Base-by-base conservation (phyloP, 2,113 vertebrate genomes). In the Varanus komodoensis region DNA sequence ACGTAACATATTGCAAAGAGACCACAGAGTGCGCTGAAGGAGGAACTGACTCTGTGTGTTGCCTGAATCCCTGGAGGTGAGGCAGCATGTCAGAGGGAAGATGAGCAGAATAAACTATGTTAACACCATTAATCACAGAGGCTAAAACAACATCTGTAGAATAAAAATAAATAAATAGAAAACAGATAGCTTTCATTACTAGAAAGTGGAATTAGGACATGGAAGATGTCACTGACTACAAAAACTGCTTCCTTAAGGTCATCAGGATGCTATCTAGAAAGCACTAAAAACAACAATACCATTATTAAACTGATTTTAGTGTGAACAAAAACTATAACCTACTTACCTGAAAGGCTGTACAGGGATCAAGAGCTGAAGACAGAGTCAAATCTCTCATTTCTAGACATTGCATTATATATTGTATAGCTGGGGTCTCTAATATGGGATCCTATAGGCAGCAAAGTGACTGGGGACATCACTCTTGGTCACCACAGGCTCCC, bases 111-210 rank as follows among this genome's bases (percentile, higher is more conserved):
- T 54, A 27, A 81, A 81, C 79, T 32, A 57, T 14, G 54, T 52
- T 17, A 57, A 32, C 32, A 54, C n/a, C 69, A 86, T 74, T 74
- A 23, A 73, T 86, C 50, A 86, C 12, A 54, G 84, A 23, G 19
- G 69, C 68, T 23, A 50, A 74, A 86, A 73, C 48, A 74, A 14
- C 23, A n/a, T n/a, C 52, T 50, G 17, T 61, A 61, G 57, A 61
- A 61, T 61, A 61, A 61, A 8, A 61, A 61, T 61, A 61, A 61
- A 61, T 61, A 61, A 61, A 61, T 61, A 57, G 32, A 57, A 86
- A 86, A 86, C 68, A 52, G n/a, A 23, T 52, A 73, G 48, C 69
- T 74, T 86, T 86, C 32, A 34, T 86, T 74, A 74, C 67, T 32
- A 74, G 69, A 86, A 86, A 52, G 21, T 52, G 48, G 57, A 73